A percentile compares a stretch with the other conserved stretches of the same genome.
Conservation (phyloP, 2,888 invertebrate genomes). For the Sarcophaga caerulescens region DNA sequence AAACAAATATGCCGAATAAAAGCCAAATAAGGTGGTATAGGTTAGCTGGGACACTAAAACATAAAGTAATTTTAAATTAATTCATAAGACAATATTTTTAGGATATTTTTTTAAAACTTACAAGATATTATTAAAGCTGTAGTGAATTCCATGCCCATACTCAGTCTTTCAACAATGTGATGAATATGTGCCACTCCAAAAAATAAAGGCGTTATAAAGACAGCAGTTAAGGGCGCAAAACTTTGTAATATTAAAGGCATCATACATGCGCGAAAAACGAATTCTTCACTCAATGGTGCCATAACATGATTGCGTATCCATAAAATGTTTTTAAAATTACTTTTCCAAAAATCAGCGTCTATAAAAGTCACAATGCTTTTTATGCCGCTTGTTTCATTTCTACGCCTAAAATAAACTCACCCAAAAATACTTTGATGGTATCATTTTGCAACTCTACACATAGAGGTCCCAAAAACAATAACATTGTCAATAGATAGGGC, state of each 20-base stretch:
- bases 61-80: slow-evolving; percentile 21
- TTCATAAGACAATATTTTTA: neutral
- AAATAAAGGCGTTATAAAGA: slow-evolving; percentile 93
- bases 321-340: slow-evolving; percentile 87
- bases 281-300: slow-evolving; percentile 96
- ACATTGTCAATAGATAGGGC: slow-evolving; percentile 89
- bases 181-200: slow-evolving; percentile 98
- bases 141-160: slow-evolving; percentile 86
- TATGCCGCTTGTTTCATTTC: neutral
- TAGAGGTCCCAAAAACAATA: slow-evolving; percentile 92
- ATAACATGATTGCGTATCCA: slow-evolving; percentile 95
- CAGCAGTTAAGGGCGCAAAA: slow-evolving; percentile 87
- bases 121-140: slow-evolving; percentile 88
- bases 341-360: slow-evolving; percentile 89
- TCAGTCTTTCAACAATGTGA: slow-evolving; percentile 91
- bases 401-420: slow-evolving; percentile 79
- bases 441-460: slow-evolving; percentile 88
- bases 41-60: slow-evolving; percentile 90
- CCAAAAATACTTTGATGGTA: slow-evolving; percentile 85
- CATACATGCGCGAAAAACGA: slow-evolving; percentile 97
- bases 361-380: neutral
- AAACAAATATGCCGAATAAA: slow-evolving; percentile 96
- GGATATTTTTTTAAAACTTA: slow-evolving; percentile 81
- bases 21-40: slow-evolving; percentile 96
- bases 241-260: slow-evolving; percentile 93